Evolutionary conservation across 2,888 invertebrate genomes (phyloP).

Genomic region (Trypoxylon attenuatum): DNA sequence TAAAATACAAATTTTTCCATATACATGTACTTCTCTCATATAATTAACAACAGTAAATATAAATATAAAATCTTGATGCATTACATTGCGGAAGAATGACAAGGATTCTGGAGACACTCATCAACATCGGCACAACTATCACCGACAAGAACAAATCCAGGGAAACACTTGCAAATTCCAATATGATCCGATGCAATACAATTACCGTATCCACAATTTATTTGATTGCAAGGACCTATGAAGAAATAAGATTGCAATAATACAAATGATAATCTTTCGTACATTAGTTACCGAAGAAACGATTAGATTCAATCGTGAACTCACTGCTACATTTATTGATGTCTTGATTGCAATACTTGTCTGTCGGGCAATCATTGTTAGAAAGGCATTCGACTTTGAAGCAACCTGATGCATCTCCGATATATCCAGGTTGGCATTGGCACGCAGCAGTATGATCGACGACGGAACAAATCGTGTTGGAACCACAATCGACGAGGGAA

Average conservation of each 20-base stretch:
- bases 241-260: constrained; percentile 16
- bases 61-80: constrained; percentile 41
- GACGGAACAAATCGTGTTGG: constrained; percentile 85
- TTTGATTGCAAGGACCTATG: constrained; percentile 86
- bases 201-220: constrained; percentile 87
- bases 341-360: constrained; percentile 85
- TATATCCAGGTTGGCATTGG: constrained; percentile 85
- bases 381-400: constrained; percentile 91
- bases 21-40: not conserved
- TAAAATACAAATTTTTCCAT: not conserved
- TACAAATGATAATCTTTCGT: not conserved
- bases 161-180: constrained; percentile 83
- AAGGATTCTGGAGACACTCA: constrained; percentile 87
- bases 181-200: constrained; percentile 85
- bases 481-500: constrained; percentile 82
- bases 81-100: constrained; percentile 84
- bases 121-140: constrained; percentile 87
- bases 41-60: not conserved
- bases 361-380: constrained; percentile 84
- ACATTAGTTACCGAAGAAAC: no score
- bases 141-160: constrained; percentile 82
- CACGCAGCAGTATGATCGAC: constrained; percentile 84
- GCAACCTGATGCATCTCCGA: constrained; percentile 91
- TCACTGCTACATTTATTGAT: constrained; percentile 87
- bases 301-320: no score